phyloP scores from a whole-genome alignment of 2,113 vertebrate genomes.

The Zosterops japonicus region DNA sequence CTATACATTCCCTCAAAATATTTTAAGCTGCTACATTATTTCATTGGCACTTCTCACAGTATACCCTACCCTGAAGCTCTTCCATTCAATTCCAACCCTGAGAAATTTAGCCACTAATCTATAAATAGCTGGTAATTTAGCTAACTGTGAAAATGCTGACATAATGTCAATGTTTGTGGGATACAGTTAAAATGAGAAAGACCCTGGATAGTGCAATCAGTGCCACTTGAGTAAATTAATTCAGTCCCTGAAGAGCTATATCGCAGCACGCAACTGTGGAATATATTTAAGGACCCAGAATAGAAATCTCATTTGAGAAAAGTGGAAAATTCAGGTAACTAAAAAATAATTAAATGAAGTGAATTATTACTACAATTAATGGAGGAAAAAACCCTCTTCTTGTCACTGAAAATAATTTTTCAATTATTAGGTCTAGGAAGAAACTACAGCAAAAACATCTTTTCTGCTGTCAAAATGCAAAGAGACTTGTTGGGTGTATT shows the following conservation, averaged over 20 bases:
- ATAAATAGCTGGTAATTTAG: background rate
- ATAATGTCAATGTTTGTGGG: background rate
- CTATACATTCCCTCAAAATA: background rate
- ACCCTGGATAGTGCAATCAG: background rate
- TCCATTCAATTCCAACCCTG: background rate
- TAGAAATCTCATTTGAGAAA: background rate
- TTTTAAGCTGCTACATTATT: background rate
- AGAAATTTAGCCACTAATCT: background rate
- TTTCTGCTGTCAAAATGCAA: background rate
- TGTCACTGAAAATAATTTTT: background rate
- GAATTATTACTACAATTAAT: background rate
- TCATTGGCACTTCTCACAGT: background rate
- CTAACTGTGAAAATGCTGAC: conserved; percentile 8
- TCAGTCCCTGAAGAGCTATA: background rate
- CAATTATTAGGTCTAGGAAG: background rate
- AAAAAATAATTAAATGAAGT: background rate
- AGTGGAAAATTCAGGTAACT: background rate
- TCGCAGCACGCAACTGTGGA: fast-evolving
- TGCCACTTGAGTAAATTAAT: background rate
- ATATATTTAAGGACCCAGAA: background rate
- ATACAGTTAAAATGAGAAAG: background rate
- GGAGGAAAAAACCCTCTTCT: background rate
- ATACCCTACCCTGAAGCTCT: background rate
- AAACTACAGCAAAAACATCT: background rate
- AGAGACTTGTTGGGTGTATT: background rate